Evolutionary conservation across 2,888 invertebrate species (phyloP), one percentile per base, ranked within the genome.

Genomic region (Synergus laeviventris): DNA sequence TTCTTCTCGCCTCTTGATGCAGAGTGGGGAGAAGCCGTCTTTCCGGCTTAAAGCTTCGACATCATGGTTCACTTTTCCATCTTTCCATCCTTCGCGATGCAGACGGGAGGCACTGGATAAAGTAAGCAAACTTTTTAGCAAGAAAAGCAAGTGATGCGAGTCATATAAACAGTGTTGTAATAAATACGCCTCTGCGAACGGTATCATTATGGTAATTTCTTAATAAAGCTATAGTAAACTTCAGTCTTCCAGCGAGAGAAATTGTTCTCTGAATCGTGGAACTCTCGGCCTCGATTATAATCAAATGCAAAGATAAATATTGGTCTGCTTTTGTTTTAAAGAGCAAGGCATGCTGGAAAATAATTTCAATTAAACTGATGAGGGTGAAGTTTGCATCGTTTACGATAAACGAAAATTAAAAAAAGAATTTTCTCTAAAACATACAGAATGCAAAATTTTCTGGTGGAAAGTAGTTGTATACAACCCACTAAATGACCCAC

Each of bases 141-240:
- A 31, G 31, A 70, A 31, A n/a, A 49, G 49, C 49, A 49, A 70
- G 70, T 74, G 83, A 83, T 82, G 79, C 83, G 74, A 83, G 81
- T 82, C 84, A 84, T 86, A 86, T 87, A 86, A 87, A 87, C 86
- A 85, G 83, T 84, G 85, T 83, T 83, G 85, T 86, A 87, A 87
- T 88, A 84, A 86, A 86, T 82, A 83, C 82, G 78, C 81, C 83
- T 81, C 83, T 79, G 84, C 82, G 86, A 85, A 84, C 86, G 85
- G 85, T 82, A 87, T 88, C 88, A 88, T 88, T 88, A 88, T 89
- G 89, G 85, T 87, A 89, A 89, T 87, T 87, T 84, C 81, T 88
- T 88, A 86, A 86, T 86, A 86, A 87, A 87, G 85, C 60, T 21
- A n/a, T n/a, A 38, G 70, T 70, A 45, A 70, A 70, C 45, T 45